Conservation (phyloP, 2,888 invertebrate genomes). For the Dolomedes plantarius region DNA sequence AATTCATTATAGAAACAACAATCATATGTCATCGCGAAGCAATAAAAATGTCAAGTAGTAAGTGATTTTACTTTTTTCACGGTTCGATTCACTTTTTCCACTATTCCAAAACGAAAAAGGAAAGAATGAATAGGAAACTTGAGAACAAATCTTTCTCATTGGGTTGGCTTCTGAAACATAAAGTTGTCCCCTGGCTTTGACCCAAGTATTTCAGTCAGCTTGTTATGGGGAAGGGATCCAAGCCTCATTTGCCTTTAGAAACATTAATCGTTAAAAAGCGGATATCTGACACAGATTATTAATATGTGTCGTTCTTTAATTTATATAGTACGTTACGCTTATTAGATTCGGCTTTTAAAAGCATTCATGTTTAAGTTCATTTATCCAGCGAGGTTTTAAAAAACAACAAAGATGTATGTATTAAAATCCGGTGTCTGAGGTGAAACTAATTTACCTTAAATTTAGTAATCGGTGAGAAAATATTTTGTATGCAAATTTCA, state of each 20-base stretch:
- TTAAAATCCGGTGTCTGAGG: too few relatives aligned
- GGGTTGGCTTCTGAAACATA: slow-evolving; percentile 49
- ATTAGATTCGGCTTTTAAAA: not conserved
- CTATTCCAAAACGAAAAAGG: slow-evolving; percentile 20
- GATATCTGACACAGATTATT: not conserved
- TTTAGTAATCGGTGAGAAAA: too few relatives aligned
- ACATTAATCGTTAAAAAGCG: slow-evolving; percentile 15
- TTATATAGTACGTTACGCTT: slow-evolving; percentile 9
- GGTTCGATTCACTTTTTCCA: slow-evolving; percentile 58
- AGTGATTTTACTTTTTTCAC: slow-evolving; percentile 55
- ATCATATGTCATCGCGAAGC: slow-evolving; percentile 47
- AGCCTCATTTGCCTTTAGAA: not conserved
- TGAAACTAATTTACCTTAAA: too few relatives aligned
- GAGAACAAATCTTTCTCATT: slow-evolving; percentile 64
- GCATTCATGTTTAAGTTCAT: too few relatives aligned
- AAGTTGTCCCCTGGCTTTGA: slow-evolving; percentile 54
- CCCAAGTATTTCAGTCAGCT: slow-evolving; percentile 41
- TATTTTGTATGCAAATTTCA: too few relatives aligned
- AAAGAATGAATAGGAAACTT: slow-evolving; percentile 25
- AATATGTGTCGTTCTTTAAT: slow-evolving; percentile 1
- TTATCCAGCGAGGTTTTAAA: too few relatives aligned
- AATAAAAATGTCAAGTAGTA: slow-evolving; percentile 60
- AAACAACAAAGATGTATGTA: too few relatives aligned
- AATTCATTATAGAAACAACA: slow-evolving; percentile 53
- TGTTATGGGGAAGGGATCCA: slow-evolving; percentile 24